These are phyloP conservation scores for Ctenopoma multispine DNA, from an alignment of 2,797 vertebrate species.

Conservation along the genomic window DNA sequence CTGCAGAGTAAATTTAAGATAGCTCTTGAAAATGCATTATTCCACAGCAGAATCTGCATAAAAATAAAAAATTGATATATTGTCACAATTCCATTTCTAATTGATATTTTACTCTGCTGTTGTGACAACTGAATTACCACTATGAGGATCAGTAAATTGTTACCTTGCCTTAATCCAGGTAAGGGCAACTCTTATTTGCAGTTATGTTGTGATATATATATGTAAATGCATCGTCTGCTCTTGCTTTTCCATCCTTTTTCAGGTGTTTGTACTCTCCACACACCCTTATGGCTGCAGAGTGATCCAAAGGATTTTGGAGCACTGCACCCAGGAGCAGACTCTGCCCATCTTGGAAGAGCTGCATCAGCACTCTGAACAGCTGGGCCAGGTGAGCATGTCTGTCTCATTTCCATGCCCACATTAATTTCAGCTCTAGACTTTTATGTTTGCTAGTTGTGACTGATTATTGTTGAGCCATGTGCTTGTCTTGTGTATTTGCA, in stretches of 20 bases:
- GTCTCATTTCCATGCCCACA: slow-evolving; percentile 3
- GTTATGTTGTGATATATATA: not conserved
- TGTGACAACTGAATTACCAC: no score
- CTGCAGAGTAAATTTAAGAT: no score
- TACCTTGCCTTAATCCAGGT: no score
- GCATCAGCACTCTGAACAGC: slow-evolving; percentile 97
- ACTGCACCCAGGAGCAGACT: slow-evolving; percentile 97
- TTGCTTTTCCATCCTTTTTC: not conserved
- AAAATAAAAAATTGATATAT: no score
- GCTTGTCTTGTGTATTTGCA: slow-evolving; percentile 60
- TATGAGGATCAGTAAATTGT: no score
- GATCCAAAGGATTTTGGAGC: slow-evolving; percentile 97
- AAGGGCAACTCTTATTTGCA: no score
- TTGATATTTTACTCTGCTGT: no score
- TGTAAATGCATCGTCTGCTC: not conserved
- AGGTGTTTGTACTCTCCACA: slow-evolving; percentile 98
- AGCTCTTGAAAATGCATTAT: no score
- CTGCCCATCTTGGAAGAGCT: slow-evolving; percentile 95
- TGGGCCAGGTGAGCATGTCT: slow-evolving; percentile 90
- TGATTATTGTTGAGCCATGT: slow-evolving; percentile 41
- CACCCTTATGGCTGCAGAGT: slow-evolving; percentile 98
- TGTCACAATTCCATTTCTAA: no score
- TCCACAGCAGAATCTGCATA: no score
- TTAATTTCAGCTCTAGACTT: slow-evolving; percentile 12
- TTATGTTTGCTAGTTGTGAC: slow-evolving; percentile 33